Conservation (phyloP, 30 jellyfish, hydroid and myxozoan species). For the Turritopsis rubra region DNA sequence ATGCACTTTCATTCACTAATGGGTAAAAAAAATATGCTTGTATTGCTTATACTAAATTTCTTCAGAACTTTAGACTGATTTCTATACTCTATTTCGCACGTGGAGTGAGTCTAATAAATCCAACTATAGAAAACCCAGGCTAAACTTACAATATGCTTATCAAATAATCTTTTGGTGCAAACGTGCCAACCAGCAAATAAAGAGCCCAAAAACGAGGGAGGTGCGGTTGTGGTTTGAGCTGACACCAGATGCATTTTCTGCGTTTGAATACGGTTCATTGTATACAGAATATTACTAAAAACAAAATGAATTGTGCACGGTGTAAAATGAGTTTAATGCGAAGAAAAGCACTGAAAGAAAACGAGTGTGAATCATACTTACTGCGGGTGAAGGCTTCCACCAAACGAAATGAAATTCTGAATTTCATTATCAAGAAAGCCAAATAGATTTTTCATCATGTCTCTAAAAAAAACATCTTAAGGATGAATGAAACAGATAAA, state of each 20-base stretch:
- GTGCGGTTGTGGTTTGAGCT: slow-evolving; percentile 91
- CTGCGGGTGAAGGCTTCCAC: slow-evolving; percentile 90
- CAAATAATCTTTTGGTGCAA: slow-evolving; percentile 76
- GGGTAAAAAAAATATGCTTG: too few relatives aligned
- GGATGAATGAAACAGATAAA: too few relatives aligned
- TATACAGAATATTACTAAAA: slow-evolving; percentile 64
- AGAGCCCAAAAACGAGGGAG: slow-evolving; percentile 91
- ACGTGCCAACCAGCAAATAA: slow-evolving; percentile 93
- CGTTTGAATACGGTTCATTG: slow-evolving; percentile 85
- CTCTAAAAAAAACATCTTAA: slow-evolving; percentile 41
- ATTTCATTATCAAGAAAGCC: slow-evolving; percentile 69
- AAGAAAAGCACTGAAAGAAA: neutral
- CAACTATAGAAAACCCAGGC: neutral
- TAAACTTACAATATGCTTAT: slow-evolving; percentile 60
- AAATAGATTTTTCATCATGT: slow-evolving; percentile 67
- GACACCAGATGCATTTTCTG: slow-evolving; percentile 92
- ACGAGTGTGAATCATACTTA: slow-evolving; percentile 26
- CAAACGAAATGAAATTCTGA: slow-evolving; percentile 55
- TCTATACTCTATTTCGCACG: neutral
- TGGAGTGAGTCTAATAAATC: too few relatives aligned
- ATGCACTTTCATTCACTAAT: neutral
- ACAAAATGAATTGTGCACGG: neutral
- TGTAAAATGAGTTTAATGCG: too few relatives aligned
- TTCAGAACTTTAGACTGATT: neutral
- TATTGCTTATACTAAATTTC: too few relatives aligned